Evolutionary conservation across 2,888 invertebrate genomes (phyloP), one percentile per base, ranked within the genome.

Genomic region (Orthosia cruda): DNA sequence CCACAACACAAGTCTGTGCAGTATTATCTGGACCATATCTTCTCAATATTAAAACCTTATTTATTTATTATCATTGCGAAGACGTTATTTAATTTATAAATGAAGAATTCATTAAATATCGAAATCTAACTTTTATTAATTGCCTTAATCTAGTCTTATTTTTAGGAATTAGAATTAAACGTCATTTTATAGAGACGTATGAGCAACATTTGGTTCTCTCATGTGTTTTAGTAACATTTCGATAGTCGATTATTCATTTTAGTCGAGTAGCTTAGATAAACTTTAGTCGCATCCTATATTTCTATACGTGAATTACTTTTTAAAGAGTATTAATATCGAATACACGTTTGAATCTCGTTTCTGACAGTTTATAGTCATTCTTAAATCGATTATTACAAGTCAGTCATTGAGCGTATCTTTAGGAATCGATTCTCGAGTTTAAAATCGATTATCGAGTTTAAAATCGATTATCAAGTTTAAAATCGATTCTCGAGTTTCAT

Each of bases 131-230:
- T 77, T 77, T 76, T 77, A 84, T 63, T 62, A 74, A 77, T 77
- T 63, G 23, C 70, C 73, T 88, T 80, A 73, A 74, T 71, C 74
- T 88, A 88, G 47, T 67, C 80, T 84, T 87, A 87, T 70, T 80
- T 52, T 54, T 77, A 85, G 59, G 63, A 80, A 80, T 87, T 85
- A 84, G 70, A 67, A 80, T 77, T 80, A 87, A 55, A 62, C 81
- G 81, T 84, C 87, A 76, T 76, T 74, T 75, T 85, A 82, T 63
- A 77, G 47, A 58, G 84, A 88, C 88, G 76, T 81, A 82, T 89
- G 89, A 89, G 89, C 89, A 89, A 89, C 80, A 84, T 85, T 89
- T 89, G 87, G 89, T 89, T 89, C 89, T 89, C 88, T 87, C 89
- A 84, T 76, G 68, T 78, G 70, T 83, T 75, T 74, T 71, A 89